These are phyloP conservation scores for Dryobota labecula DNA, from an alignment of 2,888 invertebrate species.

Conservation along the genomic window DNA sequence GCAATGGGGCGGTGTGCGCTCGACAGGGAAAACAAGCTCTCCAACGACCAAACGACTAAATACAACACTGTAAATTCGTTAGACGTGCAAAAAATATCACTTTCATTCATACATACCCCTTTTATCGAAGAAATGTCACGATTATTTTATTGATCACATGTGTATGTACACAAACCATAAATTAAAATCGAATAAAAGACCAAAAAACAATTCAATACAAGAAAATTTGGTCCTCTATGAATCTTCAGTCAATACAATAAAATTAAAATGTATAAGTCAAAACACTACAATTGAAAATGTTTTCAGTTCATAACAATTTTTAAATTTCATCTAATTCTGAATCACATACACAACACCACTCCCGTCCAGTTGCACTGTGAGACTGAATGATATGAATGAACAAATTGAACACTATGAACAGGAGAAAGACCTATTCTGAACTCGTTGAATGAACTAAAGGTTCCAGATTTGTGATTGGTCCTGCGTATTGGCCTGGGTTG, in stretches of 20 bases:
- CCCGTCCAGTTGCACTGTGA: conserved; percentile 67
- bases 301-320: conserved; percentile 72
- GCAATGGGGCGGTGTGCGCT: conserved; percentile 77
- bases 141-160: conserved; percentile 86
- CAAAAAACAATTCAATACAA: conserved; percentile 38
- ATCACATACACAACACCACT: conserved; percentile 69
- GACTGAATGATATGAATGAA: conserved; percentile 69
- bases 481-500: conserved; percentile 7
- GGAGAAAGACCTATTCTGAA: conserved; percentile 39
- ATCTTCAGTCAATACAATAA: conserved; percentile 28
- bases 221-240: conserved; percentile 12
- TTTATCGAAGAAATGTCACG: conserved; percentile 73
- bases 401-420: conserved; percentile 31
- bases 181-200: conserved; percentile 61
- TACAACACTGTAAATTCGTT: conserved; percentile 43
- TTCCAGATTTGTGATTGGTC: conserved; percentile 53
- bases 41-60: conserved; percentile 54
- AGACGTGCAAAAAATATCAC: conserved; percentile 57
- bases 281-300: conserved; percentile 59
- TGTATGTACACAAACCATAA: conserved; percentile 80
- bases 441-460: conserved; percentile 59
- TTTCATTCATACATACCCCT: conserved; percentile 87
- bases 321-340: conserved; percentile 59
- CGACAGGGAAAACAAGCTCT: conserved; percentile 73
- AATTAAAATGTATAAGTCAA: conserved; percentile 25